Base-by-base conservation (phyloP, 1,140 invertebrate species). In the Cydia pomonella region DNA sequence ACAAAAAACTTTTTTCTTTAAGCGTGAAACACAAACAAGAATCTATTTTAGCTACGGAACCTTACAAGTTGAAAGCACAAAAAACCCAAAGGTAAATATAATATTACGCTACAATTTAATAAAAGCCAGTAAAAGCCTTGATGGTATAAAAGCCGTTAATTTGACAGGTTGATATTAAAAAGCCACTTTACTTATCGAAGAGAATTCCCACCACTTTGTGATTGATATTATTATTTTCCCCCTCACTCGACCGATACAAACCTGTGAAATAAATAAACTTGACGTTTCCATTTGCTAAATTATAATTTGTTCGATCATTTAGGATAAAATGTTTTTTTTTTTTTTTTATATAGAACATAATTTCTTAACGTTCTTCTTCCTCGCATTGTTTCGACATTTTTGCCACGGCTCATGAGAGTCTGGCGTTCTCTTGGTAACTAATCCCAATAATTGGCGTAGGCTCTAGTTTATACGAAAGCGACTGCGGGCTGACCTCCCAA, bases 251-350 rank as follows among this genome's bases (percentile, higher is more conserved):
- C 13, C 13, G 25, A 66, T 29, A 66, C 16, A 72, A 72, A 72
- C 18, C 44, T 47, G n/a, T 44, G 13, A 18, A 23, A 21, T 72
- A 21, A 72, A 50, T 44, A 72, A 12, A 27, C 5, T 63, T 63
- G 62, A 63, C 62, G 18, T 63, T 27, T 27, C 62, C 21, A 12
- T 25, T 27, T 27, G 62, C n/a, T 18, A 7, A 13, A 53, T 53
- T 7, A 7, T n/a, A 53, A 5, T 50, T 73, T 72, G 44, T 73
- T 13, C 71, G 38, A 71, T 59, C 27, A 76, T 73, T 73, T 76
- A 69, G 50, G 47, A 50, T 18, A 50, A 18, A 50, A 18, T 10
- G 9, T 3, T 38, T 38, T 10, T 27, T 38, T 33, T 7, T n/a
- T n/a, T n/a, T 10, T 38, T 9, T 38, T 9, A 38, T 38, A 38